These are phyloP conservation scores for Drosophila trichaetosa DNA, from an alignment of 2,888 invertebrate genomes.

Conservation along the genomic window DNA sequence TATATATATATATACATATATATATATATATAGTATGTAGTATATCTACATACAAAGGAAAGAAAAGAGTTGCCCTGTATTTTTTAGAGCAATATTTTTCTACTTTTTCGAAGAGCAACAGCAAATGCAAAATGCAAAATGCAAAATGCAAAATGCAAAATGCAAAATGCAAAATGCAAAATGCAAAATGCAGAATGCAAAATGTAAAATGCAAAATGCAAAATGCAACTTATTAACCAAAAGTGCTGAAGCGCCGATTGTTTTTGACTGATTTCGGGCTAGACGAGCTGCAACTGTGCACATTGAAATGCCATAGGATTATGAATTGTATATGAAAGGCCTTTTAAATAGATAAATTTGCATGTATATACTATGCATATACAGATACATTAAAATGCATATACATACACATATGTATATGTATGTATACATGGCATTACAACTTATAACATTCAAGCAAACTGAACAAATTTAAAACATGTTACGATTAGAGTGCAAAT, in stretches of 20 bases:
- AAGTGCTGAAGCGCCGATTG: constrained; percentile 26
- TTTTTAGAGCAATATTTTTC: constrained; percentile 77
- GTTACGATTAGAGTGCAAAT: constrained; percentile 60
- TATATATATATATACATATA: constrained; percentile 30
- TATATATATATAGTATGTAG: constrained; percentile 13
- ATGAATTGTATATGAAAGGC: constrained; percentile 23
- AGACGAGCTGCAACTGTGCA: constrained; percentile 6
- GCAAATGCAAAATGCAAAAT: constrained; percentile 8
- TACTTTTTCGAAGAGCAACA: constrained; percentile 68
- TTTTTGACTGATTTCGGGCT: constrained; percentile 54
- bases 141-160: constrained; percentile 17
- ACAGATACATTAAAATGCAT: constrained; percentile 18
- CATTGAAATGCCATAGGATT: constrained; percentile 14
- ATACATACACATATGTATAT: constrained; percentile 3
- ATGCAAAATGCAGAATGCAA: too few relatives aligned
- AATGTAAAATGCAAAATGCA: constrained; percentile 22
- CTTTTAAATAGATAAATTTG: constrained; percentile 21
- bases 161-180: constrained; percentile 4
- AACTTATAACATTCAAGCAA: constrained; percentile 23
- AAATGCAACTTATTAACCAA: constrained; percentile 6
- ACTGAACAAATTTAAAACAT: constrained; percentile 45
- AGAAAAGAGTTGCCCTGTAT: constrained; percentile 68
- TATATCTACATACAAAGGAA: constrained; percentile 14
- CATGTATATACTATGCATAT: constrained; percentile 26
- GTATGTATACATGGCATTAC: constrained; percentile 24